Conservation (phyloP, 2,797 vertebrate genomes). For the Sus cebifrons region DNA sequence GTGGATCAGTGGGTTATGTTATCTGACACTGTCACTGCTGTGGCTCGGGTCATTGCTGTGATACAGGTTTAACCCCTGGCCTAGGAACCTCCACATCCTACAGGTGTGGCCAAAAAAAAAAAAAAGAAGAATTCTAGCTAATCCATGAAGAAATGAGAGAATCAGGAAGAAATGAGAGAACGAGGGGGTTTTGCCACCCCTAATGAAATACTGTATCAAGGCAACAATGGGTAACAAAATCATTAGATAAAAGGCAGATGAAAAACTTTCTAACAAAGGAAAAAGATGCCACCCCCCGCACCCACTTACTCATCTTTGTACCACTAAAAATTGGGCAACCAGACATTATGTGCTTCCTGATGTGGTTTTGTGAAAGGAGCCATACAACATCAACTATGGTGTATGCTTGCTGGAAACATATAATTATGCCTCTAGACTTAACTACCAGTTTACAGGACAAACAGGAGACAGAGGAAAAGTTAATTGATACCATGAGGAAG, state of each 20-base stretch:
- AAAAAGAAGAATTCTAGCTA: slow-evolving; percentile 46
- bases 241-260: slow-evolving; percentile 7
- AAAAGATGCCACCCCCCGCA: neutral
- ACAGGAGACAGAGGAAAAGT: neutral
- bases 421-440: neutral
- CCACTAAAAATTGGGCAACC: neutral
- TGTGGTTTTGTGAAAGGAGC: neutral
- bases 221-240: neutral
- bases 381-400: neutral
- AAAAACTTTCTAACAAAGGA: neutral
- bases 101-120: too few species aligned
- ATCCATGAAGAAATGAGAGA: slow-evolving; percentile 39
- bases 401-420: neutral
- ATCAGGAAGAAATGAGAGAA: slow-evolving; percentile 12
- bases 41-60: too few species aligned
- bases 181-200: neutral
- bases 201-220: slow-evolving; percentile 7
- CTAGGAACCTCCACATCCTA: too few species aligned
- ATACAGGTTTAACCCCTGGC: too few species aligned
- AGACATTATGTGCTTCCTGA: neutral
- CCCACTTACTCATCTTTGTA: neutral
- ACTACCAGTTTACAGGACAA: neutral
- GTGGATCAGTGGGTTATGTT: too few species aligned
- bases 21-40: too few species aligned
- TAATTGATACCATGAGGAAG: neutral